phyloP scores from a whole-genome alignment of 30 jellyfish, hydroid and myxozoan species.

The Cassiopea andromeda region DNA sequence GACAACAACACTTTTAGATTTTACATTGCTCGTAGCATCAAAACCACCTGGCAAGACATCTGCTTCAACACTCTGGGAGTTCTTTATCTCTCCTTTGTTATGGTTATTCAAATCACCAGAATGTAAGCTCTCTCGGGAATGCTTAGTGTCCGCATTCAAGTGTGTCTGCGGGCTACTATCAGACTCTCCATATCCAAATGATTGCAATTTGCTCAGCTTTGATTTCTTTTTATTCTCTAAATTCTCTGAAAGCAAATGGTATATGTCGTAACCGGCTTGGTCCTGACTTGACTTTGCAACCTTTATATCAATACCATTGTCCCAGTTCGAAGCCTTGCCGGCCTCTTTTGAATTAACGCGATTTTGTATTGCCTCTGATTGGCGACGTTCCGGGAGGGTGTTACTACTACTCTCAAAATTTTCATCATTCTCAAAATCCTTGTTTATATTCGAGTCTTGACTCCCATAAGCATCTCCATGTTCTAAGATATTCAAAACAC shows the following conservation, averaged over 20 bases:
- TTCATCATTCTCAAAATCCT: neutral
- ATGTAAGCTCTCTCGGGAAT: neutral
- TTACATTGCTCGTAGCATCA: neutral
- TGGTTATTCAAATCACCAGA: conserved; percentile 5
- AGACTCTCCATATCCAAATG: neutral
- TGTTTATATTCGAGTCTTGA: neutral
- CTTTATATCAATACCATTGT: neutral
- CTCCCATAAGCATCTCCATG: neutral
- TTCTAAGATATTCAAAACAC: neutral
- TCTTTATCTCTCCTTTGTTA: conserved; percentile 15
- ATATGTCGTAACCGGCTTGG: conserved; percentile 7
- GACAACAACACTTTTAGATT: conserved; percentile 5
- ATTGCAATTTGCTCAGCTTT: neutral
- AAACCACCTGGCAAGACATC: conserved; percentile 14
- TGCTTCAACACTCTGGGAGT: neutral
- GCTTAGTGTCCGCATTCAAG: neutral
- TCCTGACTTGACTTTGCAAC: neutral
- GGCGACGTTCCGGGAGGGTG: neutral
- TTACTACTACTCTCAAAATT: neutral
- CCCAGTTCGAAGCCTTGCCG: neutral
- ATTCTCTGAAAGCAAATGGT: neutral
- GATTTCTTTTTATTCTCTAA: neutral
- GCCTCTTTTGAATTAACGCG: neutral
- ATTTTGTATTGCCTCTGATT: neutral
- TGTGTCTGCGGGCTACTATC: neutral